Conservation (phyloP, 2,113 vertebrate genomes). For the Perccottus glenii region DNA sequence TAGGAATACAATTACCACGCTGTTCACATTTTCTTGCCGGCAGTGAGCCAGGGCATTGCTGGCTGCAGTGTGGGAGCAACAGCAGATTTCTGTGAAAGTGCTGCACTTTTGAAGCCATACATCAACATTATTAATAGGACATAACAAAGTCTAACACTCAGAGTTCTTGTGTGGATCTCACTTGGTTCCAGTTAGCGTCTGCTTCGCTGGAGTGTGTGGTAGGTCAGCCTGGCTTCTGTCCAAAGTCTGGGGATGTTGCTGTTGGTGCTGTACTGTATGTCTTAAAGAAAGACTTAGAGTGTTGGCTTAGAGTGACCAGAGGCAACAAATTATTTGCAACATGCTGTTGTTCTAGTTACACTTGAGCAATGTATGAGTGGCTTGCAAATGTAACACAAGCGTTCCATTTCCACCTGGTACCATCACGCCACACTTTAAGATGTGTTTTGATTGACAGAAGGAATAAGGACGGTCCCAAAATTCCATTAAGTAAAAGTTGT, state of each 20-base stretch:
- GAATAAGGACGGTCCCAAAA: no score
- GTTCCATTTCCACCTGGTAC: no score
- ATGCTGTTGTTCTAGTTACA: no score
- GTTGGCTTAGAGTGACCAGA: neutral
- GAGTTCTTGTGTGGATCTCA: constrained; percentile 38
- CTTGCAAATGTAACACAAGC: no score
- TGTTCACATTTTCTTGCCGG: constrained; percentile 44
- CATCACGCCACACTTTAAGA: no score
- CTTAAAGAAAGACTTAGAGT: neutral
- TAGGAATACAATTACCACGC: constrained; percentile 57
- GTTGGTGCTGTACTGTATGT: constrained; percentile 14
- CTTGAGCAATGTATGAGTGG: no score
- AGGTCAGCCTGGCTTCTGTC: constrained; percentile 37
- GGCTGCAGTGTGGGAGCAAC: constrained; percentile 49
- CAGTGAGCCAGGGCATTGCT: constrained; percentile 46
- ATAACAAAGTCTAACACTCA: constrained; percentile 10
- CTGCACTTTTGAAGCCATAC: constrained; percentile 40
- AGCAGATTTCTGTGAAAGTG: constrained; percentile 36
- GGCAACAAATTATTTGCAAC: no score
- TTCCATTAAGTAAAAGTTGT: no score
- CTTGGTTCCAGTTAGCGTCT: constrained; percentile 23
- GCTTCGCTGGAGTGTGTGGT: constrained; percentile 16
- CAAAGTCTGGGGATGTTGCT: constrained; percentile 30
- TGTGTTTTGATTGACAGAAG: no score
- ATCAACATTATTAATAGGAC: constrained; percentile 36